These are phyloP conservation scores for Toxotes lorentzi DNA, from an alignment of 2,797 vertebrate species.

Conservation along the genomic window DNA sequence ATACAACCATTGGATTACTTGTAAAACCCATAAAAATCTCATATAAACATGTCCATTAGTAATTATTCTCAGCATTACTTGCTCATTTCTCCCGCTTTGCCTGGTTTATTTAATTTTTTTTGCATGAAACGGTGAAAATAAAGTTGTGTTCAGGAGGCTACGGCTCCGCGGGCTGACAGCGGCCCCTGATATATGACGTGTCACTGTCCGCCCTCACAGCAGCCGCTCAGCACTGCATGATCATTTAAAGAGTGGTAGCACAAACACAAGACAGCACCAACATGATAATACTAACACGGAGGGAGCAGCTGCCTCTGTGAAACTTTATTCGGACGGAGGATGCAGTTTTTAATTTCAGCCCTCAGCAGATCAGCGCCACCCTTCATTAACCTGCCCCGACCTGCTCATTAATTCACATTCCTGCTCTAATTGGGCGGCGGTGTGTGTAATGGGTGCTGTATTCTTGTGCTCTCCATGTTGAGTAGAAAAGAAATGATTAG, in stretches of 20 bases:
- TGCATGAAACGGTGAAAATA: slow-evolving; percentile 3
- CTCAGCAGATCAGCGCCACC: slow-evolving; percentile 65
- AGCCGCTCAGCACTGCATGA: neutral
- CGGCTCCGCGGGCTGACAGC: slow-evolving; percentile 2
- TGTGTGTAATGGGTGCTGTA: slow-evolving; percentile 40
- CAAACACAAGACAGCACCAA: slow-evolving; percentile 7
- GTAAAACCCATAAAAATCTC: slow-evolving; percentile 8
- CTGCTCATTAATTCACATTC: slow-evolving; percentile 72
- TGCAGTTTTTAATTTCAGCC: slow-evolving; percentile 67
- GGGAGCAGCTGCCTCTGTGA: slow-evolving; percentile 6
- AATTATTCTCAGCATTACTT: neutral
- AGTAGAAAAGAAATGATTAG: slow-evolving; percentile 49
- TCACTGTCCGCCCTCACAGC: neutral
- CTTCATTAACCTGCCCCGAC: slow-evolving; percentile 70
- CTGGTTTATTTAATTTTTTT: neutral
- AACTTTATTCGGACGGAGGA: slow-evolving; percentile 41
- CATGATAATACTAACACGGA: slow-evolving; percentile 2
- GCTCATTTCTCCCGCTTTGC: neutral
- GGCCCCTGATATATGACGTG: slow-evolving; percentile 3
- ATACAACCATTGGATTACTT: neutral
- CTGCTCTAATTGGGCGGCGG: slow-evolving; percentile 62
- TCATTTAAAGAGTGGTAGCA: slow-evolving; percentile 10
- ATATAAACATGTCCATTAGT: slow-evolving; percentile 4
- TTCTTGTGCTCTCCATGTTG: slow-evolving; percentile 9
- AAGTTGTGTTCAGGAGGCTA: slow-evolving; percentile 14